A percentile compares a stretch with the other conserved stretches of the same genome.
Conservation (phyloP, 1,140 invertebrate species). For the Cydia pomonella region DNA sequence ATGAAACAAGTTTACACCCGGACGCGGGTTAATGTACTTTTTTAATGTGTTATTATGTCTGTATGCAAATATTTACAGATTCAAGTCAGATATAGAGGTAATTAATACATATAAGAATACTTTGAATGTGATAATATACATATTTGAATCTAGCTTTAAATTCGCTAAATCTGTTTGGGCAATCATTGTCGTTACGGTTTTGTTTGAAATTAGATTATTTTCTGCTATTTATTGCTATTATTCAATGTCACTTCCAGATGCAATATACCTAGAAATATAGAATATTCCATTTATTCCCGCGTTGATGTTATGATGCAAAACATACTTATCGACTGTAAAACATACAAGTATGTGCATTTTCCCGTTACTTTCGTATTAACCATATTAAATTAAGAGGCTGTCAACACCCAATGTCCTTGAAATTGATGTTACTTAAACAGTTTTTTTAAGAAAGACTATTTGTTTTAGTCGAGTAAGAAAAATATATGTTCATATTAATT, state of each 20-base stretch:
- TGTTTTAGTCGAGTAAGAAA: too few species aligned
- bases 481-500: too few species aligned
- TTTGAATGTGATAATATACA: neutral
- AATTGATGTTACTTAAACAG: too few species aligned
- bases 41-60: neutral
- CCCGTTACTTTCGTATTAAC: constrained; percentile 10
- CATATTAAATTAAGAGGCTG: constrained; percentile 31
- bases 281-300: neutral
- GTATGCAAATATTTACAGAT: neutral
- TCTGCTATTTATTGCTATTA: too few species aligned
- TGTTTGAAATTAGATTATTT: too few species aligned
- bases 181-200: too few species aligned
- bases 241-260: too few species aligned
- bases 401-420: too few species aligned
- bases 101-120: neutral
- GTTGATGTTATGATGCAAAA: neutral
- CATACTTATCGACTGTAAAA: neutral
- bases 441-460: too few species aligned
- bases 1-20: neutral
- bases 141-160: too few species aligned
- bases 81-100: neutral
- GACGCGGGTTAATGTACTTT: neutral
- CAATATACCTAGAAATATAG: too few species aligned
- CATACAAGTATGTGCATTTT: neutral
- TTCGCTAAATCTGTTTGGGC: too few species aligned